phyloP scores from a whole-genome alignment of 1,140 invertebrate species.

The Drosophila funebris region DNA sequence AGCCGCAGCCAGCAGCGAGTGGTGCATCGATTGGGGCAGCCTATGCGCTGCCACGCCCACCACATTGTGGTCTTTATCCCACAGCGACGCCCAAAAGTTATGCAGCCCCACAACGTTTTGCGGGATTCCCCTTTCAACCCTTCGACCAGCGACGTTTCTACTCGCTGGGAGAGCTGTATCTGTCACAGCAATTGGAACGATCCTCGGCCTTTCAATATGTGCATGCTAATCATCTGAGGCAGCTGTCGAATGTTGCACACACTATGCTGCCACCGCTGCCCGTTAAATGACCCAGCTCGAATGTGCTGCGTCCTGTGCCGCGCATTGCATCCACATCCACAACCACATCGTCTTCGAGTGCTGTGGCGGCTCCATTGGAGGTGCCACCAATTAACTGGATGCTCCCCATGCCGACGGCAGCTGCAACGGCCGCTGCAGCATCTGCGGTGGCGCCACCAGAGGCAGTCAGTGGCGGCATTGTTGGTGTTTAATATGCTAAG shows the following conservation, averaged over 20 bases:
- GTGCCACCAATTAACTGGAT: constrained; percentile 55
- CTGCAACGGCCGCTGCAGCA: background rate
- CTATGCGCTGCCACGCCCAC: constrained; percentile 58
- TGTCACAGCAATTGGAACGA: constrained; percentile 77
- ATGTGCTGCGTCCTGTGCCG: constrained; percentile 77
- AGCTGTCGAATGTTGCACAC: constrained; percentile 64
- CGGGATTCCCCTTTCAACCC: constrained; percentile 61
- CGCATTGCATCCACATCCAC: constrained; percentile 66
- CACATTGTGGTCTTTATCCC: constrained; percentile 50
- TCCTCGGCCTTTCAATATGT: constrained; percentile 83
- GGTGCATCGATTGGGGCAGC: constrained; percentile 2
- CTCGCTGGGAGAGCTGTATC: constrained; percentile 74
- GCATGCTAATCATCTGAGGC: constrained; percentile 73
- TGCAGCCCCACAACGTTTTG: constrained; percentile 46
- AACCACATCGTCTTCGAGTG: background rate
- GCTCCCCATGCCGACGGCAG: constrained; percentile 26
- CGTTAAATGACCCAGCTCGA: constrained; percentile 81
- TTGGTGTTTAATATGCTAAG: constrained; percentile 40
- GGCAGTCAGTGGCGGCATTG: constrained; percentile 27
- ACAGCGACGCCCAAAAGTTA: constrained; percentile 45
- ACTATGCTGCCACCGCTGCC: constrained; percentile 68
- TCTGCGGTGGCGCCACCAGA: background rate
- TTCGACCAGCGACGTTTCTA: constrained; percentile 80
- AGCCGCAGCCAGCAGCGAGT: constrained; percentile 3
- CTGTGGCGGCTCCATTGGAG: constrained; percentile 9